phyloP scores from a whole-genome alignment of 2,797 vertebrate species.

The Lithobates pipiens region DNA sequence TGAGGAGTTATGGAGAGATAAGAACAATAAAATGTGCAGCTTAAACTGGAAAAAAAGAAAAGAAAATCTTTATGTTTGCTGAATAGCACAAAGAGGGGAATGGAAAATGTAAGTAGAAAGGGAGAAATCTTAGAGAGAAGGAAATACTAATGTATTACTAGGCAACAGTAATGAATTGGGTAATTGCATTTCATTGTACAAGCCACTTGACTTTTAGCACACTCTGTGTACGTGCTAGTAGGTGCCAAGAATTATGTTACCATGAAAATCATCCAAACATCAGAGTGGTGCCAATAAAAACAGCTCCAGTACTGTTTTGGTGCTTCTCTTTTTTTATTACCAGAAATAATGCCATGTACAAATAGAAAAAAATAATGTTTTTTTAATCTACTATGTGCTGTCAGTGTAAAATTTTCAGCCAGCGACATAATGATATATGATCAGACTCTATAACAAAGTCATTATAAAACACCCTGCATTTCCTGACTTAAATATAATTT shows the following conservation, averaged over 20 bases:
- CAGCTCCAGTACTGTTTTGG: not conserved
- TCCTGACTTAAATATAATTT: no score
- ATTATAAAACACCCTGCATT: no score
- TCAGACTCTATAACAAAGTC: no score
- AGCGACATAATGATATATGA: not conserved
- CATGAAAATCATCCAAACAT: constrained; percentile 25
- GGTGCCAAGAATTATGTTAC: constrained; percentile 36
- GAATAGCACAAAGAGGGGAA: not conserved
- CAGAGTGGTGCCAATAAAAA: not conserved
- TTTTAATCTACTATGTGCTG: not conserved
- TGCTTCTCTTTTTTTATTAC: not conserved
- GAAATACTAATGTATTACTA: constrained; percentile 36
- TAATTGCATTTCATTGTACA: constrained; percentile 32
- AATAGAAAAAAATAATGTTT: no score
- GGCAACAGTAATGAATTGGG: constrained; percentile 30
- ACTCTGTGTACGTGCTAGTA: not conserved
- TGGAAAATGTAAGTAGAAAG: not conserved
- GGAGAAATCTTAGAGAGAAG: not conserved
- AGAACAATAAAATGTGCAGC: not conserved
- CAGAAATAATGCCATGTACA: not conserved
- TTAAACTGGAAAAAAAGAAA: not conserved
- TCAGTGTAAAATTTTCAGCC: not conserved
- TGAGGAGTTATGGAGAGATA: not conserved
- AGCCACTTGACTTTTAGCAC: constrained; percentile 36
- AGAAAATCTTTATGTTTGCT: not conserved